phyloP scores from a whole-genome alignment of 2,888 invertebrate species.

The Cantharis flavilabris region DNA sequence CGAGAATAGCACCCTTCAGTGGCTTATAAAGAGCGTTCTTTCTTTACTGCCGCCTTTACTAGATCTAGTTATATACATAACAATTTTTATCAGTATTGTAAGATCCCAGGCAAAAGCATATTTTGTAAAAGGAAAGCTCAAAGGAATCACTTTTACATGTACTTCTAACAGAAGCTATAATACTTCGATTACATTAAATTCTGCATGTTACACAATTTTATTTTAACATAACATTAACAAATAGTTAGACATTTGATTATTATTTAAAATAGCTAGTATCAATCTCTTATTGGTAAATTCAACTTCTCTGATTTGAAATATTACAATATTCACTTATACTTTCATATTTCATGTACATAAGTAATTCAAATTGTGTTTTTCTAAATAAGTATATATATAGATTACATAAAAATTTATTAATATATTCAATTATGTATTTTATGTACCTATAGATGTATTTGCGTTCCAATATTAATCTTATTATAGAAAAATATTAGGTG shows the following conservation, averaged over 20 bases:
- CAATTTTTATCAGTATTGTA: neutral
- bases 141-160: neutral
- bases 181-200: neutral
- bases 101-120: neutral
- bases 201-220: neutral
- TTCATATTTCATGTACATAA: too few relatives aligned
- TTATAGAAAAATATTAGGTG: too few relatives aligned
- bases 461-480: too few relatives aligned
- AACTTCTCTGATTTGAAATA: too few relatives aligned
- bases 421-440: neutral
- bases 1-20: neutral
- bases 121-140: neutral
- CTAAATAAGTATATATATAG: too few relatives aligned
- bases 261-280: neutral
- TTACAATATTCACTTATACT: too few relatives aligned
- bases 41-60: neutral
- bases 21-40: neutral
- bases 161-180: neutral
- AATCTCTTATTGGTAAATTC: too few relatives aligned
- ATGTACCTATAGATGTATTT: neutral
- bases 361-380: too few relatives aligned
- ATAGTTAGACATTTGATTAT: neutral
- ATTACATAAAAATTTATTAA: too few relatives aligned
- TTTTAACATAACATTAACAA: neutral
- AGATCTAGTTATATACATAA: neutral